Conservation (phyloP, 1,140 invertebrate genomes). For the Drosophila parabipectinata region DNA sequence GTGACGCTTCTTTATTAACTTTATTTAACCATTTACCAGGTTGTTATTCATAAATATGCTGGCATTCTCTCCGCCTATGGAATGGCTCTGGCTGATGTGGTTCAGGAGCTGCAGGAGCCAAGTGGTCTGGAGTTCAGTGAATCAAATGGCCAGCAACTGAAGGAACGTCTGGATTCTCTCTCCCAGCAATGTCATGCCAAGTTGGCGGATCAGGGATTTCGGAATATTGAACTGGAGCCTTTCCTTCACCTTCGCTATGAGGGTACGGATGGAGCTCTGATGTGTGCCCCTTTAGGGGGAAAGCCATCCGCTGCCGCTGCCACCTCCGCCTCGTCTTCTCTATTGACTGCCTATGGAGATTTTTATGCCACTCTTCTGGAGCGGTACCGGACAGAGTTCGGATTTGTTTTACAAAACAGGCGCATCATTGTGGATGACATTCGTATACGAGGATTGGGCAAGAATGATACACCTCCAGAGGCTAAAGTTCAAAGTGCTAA, state of each 20-base stretch:
- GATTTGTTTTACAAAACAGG: slow-evolving; percentile 93
- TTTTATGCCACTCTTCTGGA: slow-evolving; percentile 88
- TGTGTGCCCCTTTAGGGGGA: slow-evolving; percentile 88
- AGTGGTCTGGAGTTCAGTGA: slow-evolving; percentile 89
- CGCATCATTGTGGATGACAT: slow-evolving; percentile 97
- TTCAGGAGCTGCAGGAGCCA: slow-evolving; percentile 96
- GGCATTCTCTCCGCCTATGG: slow-evolving; percentile 99
- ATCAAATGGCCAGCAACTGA: slow-evolving; percentile 88
- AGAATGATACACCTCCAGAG: slow-evolving; percentile 86
- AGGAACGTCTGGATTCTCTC: slow-evolving; percentile 88
- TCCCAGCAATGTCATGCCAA: slow-evolving; percentile 87
- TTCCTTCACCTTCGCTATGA: slow-evolving; percentile 96
- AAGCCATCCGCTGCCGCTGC: slow-evolving; percentile 7
- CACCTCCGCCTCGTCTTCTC: slow-evolving; percentile 18
- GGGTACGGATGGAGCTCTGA: slow-evolving; percentile 97
- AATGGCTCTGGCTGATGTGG: slow-evolving; percentile 98
- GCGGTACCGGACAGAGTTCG: slow-evolving; percentile 97
- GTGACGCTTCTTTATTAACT: neutral
- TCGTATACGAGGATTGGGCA: slow-evolving; percentile 93
- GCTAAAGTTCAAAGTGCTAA: slow-evolving; percentile 84
- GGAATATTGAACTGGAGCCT: slow-evolving; percentile 88
- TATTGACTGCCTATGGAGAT: slow-evolving; percentile 87
- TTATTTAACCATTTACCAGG: slow-evolving; percentile 23
- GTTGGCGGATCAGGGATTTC: slow-evolving; percentile 91
- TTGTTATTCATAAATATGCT: slow-evolving; percentile 96